phyloP scores from a whole-genome alignment of 2,888 invertebrate genomes.

The Drosophila phalerata region DNA sequence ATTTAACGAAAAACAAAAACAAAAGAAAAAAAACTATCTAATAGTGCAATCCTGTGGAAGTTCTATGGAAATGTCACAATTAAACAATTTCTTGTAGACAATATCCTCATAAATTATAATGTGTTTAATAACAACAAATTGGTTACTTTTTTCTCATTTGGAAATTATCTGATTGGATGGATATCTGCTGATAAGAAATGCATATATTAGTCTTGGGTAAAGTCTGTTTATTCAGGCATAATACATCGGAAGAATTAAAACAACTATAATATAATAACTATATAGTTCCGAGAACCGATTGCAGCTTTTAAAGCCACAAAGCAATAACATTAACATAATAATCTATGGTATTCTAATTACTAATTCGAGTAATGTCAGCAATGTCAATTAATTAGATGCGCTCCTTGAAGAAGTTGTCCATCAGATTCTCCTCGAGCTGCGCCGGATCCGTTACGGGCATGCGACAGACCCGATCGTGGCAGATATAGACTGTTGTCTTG shows the following conservation, averaged over 20 bases:
- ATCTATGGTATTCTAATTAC: conserved; percentile 28
- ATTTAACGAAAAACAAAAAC: conserved; percentile 16
- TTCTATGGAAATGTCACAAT: conserved; percentile 41
- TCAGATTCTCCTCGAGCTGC: conserved; percentile 82
- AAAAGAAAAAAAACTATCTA: conserved; percentile 21
- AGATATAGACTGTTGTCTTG: conserved; percentile 84
- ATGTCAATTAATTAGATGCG: conserved; percentile 45
- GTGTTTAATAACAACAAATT: conserved; percentile 3
- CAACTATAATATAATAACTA: conserved; percentile 26
- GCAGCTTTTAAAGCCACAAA: conserved; percentile 64
- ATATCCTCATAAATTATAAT: conserved; percentile 10
- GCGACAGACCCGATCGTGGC: conserved; percentile 84
- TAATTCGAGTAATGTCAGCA: conserved; percentile 55
- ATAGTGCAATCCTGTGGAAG: conserved; percentile 35
- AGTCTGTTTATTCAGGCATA: conserved; percentile 27
- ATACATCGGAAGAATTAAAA: conserved; percentile 23
- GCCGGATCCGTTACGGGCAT: conserved; percentile 84
- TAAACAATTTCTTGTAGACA: conserved; percentile 48
- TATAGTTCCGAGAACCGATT: conserved; percentile 66
- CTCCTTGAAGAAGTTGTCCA: conserved; percentile 78
- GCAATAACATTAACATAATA: conserved; percentile 27
- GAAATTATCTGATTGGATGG: neutral
- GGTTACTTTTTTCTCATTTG: neutral
- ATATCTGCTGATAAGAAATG: neutral
- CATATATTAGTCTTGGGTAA: conserved; percentile 10